phyloP scores from a whole-genome alignment of 2,113 vertebrate genomes.

The Psilopsiagon aymara region DNA sequence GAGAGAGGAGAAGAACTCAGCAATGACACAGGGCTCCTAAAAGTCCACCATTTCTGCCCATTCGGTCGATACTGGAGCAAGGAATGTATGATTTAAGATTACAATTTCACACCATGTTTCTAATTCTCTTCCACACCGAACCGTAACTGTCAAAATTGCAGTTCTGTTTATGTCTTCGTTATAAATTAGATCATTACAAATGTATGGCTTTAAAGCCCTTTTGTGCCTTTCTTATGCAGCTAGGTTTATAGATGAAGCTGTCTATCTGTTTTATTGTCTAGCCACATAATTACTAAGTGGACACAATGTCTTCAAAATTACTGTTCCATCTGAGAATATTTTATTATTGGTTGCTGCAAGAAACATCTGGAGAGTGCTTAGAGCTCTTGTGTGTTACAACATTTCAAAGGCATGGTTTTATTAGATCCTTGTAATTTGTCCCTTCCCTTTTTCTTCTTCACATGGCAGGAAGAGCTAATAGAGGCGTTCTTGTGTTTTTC shows the following conservation, averaged over 20 bases:
- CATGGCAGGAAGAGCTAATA: neutral
- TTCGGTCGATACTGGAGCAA: rapidly evolving
- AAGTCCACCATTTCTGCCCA: neutral
- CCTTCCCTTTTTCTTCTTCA: neutral
- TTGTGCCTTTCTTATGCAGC: neutral
- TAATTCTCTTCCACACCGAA: neutral
- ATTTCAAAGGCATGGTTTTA: neutral
- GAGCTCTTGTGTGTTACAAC: neutral
- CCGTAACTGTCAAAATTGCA: neutral
- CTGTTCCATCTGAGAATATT: neutral
- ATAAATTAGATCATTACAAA: neutral
- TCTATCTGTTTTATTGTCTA: constrained; percentile 16
- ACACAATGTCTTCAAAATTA: neutral
- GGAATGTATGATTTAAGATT: neutral
- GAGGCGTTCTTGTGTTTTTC: neutral
- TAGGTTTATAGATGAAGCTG: neutral
- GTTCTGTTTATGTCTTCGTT: neutral
- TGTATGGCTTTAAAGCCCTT: constrained; percentile 10
- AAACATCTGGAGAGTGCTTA: constrained; percentile 27
- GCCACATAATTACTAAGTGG: neutral
- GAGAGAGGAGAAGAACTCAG: neutral
- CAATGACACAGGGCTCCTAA: neutral
- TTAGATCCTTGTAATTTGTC: neutral
- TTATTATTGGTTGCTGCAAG: constrained; percentile 3
- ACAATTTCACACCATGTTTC: neutral